Percentiles rank a stretch among this genome's conserved stretches.
Evolutionary conservation across 2,888 invertebrate genomes (phyloP).

Genomic region (Megastigmus dorsalis): DNA sequence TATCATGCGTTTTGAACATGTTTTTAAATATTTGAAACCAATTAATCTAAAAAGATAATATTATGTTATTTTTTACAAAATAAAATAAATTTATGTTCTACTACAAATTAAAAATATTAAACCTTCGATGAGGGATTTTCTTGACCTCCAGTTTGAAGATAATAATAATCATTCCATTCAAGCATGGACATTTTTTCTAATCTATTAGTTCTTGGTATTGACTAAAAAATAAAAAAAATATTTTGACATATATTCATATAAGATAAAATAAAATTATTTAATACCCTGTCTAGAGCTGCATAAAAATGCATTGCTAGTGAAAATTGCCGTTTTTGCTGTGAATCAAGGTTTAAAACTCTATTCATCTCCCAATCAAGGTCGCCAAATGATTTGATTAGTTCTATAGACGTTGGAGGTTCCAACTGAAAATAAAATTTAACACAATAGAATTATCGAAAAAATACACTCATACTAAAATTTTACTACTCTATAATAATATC

Average conservation of each 20-base stretch:
- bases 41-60: neutral
- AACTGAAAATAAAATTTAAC: too few relatives aligned
- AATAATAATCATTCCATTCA: neutral
- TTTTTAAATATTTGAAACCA: neutral
- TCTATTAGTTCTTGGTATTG: neutral
- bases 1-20: neutral
- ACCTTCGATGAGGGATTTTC: neutral
- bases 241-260: neutral
- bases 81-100: neutral
- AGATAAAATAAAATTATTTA: neutral
- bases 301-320: slow-evolving; percentile 1
- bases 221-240: neutral
- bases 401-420: too few relatives aligned
- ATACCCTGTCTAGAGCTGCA: slow-evolving; percentile 2
- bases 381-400: too few relatives aligned
- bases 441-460: too few relatives aligned
- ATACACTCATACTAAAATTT: too few relatives aligned
- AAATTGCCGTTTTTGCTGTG: neutral
- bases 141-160: too few relatives aligned
- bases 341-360: neutral
- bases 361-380: too few relatives aligned
- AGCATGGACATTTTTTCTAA: neutral
- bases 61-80: too few relatives aligned
- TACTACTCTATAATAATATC: too few relatives aligned
- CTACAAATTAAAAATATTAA: neutral